These are phyloP conservation scores for Sthenelais limicola DNA, from an alignment of 2,888 invertebrate genomes.

Conservation along the genomic window DNA sequence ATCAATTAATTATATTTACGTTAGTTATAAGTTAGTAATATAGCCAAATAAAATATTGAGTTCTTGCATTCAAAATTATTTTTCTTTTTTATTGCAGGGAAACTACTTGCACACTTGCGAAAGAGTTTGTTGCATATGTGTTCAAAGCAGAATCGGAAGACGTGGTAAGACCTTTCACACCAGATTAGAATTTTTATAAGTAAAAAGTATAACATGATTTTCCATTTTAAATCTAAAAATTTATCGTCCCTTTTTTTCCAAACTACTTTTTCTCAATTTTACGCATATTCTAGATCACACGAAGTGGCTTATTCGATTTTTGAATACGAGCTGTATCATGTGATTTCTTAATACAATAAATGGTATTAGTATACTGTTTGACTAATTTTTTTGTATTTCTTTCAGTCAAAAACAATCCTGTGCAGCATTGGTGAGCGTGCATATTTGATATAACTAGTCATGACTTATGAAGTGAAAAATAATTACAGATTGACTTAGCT, in stretches of 20 bases:
- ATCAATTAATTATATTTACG: no score
- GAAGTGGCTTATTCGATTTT: no score
- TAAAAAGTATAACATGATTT: not conserved
- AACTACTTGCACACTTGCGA: conserved; percentile 71
- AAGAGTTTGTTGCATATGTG: conserved; percentile 69
- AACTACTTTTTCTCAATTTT: no score
- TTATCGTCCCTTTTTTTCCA: no score
- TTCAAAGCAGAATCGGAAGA: conserved; percentile 64
- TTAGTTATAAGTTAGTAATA: no score
- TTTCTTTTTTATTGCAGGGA: conserved; percentile 61
- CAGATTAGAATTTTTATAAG: no score
- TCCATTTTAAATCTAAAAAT: no score
- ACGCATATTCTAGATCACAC: no score
- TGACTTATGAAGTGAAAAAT: no score
- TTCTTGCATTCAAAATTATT: not conserved
- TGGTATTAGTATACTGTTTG: no score
- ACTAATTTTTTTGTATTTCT: conserved; percentile 42
- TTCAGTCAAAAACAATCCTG: conserved; percentile 62
- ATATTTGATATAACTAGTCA: no score
- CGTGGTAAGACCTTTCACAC: conserved; percentile 62
- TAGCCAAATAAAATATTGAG: not conserved
- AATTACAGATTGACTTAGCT: no score
- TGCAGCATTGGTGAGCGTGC: conserved; percentile 66
- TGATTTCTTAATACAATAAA: not conserved
- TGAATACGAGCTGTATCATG: not conserved